Evolutionary conservation across 1,140 invertebrate genomes (phyloP).

Genomic region (Diprion similis): DNA sequence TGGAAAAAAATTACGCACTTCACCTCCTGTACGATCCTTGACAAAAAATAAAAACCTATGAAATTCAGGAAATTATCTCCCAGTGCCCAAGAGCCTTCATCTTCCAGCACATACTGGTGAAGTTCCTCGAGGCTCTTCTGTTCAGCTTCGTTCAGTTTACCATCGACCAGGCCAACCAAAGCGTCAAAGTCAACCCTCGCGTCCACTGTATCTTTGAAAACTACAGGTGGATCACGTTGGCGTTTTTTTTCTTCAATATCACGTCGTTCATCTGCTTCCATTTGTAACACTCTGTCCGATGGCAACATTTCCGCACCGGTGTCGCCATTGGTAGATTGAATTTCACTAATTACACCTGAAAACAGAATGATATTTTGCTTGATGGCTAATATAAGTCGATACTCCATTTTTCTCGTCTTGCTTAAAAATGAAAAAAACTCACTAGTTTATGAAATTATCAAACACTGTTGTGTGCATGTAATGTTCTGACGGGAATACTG

Average conservation of each 20-base stretch:
- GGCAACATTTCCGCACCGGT: conserved; percentile 54
- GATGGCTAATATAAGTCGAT: no score
- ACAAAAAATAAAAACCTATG: conserved; percentile 67
- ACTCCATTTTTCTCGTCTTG: no score
- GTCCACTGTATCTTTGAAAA: conserved; percentile 78
- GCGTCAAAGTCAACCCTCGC: conserved; percentile 71
- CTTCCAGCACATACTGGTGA: conserved; percentile 84
- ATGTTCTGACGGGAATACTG: no score
- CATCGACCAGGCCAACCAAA: conserved; percentile 68
- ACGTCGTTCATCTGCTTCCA: conserved; percentile 71
- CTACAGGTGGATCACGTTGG: conserved; percentile 81
- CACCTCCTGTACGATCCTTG: background rate
- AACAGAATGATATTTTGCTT: background rate
- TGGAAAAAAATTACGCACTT: background rate
- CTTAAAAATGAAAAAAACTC: no score
- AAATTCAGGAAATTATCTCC: conserved; percentile 87
- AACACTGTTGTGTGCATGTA: no score
- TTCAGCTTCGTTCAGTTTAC: conserved; percentile 74
- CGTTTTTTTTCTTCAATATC: conserved; percentile 76
- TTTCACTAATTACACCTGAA: conserved; percentile 42
- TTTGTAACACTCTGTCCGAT: conserved; percentile 63
- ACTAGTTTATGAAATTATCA: no score
- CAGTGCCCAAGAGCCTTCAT: conserved; percentile 90
- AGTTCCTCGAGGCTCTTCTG: conserved; percentile 78
- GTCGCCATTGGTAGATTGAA: conserved; percentile 43